A percentile compares a stretch with the other conserved stretches of the same genome.
Evolutionary conservation across 2,113 vertebrate species (phyloP).

Genomic region (Notarius quadriscutis): DNA sequence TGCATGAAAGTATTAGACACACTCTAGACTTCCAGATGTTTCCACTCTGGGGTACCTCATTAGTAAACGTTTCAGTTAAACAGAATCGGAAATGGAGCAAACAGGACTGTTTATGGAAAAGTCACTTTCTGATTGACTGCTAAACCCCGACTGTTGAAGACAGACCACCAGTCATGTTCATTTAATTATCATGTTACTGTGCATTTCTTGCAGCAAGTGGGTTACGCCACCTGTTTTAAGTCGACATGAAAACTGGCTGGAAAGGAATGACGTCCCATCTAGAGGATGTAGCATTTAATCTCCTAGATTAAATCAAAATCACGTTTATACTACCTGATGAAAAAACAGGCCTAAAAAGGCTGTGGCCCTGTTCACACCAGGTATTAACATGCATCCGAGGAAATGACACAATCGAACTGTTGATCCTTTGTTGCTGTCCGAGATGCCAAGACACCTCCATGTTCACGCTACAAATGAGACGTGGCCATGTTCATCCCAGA

Average conservation of each 20-base stretch:
- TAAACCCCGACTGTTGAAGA: not conserved
- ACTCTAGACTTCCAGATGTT: conserved; percentile 2
- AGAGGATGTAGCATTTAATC: not conserved
- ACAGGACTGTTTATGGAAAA: conserved; percentile 12
- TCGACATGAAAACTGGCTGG: not conserved
- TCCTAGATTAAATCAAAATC: too few relatives aligned
- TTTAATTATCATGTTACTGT: not conserved
- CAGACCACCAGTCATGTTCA: not conserved
- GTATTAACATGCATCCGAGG: not conserved
- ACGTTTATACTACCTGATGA: too few relatives aligned
- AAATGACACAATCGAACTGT: not conserved
- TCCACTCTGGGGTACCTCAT: conserved; percentile 7
- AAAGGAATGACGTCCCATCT: not conserved
- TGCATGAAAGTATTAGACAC: not conserved
- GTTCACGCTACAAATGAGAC: not conserved
- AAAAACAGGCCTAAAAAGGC: not conserved
- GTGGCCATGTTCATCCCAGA: not conserved
- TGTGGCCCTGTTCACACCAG: not conserved
- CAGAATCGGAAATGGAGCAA: conserved; percentile 1
- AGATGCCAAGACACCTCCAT: not conserved
- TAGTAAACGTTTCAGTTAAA: conserved; percentile 3
- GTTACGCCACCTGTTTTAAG: not conserved
- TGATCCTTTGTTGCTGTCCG: not conserved
- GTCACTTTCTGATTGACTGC: conserved; percentile 19
- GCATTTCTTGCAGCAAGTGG: not conserved